These are phyloP conservation scores for Sebastes dallii DNA, from an alignment of 2,797 vertebrate species.

Conservation along the genomic window DNA sequence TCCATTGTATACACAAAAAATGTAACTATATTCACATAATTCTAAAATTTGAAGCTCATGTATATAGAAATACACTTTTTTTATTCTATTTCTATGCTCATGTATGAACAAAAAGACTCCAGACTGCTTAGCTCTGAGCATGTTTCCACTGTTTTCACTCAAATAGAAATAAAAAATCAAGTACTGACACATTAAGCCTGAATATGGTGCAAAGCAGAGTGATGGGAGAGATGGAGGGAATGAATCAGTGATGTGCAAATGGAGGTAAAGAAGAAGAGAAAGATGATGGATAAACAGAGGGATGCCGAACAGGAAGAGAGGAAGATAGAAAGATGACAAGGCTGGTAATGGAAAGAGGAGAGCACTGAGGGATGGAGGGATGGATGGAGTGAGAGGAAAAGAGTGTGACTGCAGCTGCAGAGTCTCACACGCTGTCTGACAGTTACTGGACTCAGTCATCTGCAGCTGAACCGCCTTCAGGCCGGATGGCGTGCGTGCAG, in stretches of 20 bases:
- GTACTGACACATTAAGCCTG: neutral
- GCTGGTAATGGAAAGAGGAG: neutral
- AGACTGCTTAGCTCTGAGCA: no score
- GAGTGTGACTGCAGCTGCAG: conserved; percentile 33
- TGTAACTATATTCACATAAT: no score
- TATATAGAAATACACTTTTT: no score
- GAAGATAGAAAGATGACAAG: neutral
- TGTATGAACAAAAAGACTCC: no score
- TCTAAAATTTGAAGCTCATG: no score
- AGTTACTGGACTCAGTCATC: conserved; percentile 25
- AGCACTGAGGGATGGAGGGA: neutral
- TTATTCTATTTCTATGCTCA: no score
- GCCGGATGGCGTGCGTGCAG: neutral
- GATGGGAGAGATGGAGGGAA: neutral
- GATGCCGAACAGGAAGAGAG: neutral
- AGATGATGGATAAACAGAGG: no score
- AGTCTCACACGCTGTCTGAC: neutral
- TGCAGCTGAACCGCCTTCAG: conserved; percentile 37
- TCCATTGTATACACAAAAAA: no score
- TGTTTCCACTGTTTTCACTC: no score
- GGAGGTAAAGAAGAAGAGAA: neutral
- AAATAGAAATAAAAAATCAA: no score
- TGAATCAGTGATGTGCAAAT: neutral
- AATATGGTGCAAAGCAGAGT: neutral
- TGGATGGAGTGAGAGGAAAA: neutral